phyloP scores from a whole-genome alignment of 1,140 invertebrate genomes.

The Aphelinus certus region DNA sequence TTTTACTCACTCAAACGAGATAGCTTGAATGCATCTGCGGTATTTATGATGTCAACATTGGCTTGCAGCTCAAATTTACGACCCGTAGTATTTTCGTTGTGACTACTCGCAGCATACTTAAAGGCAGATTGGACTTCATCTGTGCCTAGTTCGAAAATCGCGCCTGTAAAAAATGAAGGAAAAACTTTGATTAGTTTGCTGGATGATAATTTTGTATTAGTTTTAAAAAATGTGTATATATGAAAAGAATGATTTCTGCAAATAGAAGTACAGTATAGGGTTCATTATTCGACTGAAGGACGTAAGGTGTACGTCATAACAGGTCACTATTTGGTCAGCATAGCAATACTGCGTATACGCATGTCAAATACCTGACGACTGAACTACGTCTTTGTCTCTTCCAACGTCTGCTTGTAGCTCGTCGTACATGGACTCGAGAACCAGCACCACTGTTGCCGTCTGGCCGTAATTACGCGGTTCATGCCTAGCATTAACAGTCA shows the following conservation, averaged over 20 bases:
- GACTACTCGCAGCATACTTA: slow-evolving; percentile 83
- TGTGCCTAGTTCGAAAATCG: slow-evolving; percentile 88
- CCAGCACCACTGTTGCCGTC: not conserved
- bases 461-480: slow-evolving; percentile 29
- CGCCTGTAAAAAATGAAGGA: slow-evolving; percentile 70
- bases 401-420: not conserved
- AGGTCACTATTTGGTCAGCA: not conserved
- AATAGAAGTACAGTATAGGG: too few relatives aligned
- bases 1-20: slow-evolving; percentile 85
- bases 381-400: not conserved
- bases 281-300: too few relatives aligned
- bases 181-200: too few relatives aligned
- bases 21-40: slow-evolving; percentile 90
- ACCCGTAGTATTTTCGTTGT: slow-evolving; percentile 80
- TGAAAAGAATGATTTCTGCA: too few relatives aligned
- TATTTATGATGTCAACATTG: slow-evolving; percentile 91
- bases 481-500: slow-evolving; percentile 29
- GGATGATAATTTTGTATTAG: too few relatives aligned
- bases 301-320: too few relatives aligned
- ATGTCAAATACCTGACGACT: too few relatives aligned
- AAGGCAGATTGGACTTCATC: slow-evolving; percentile 90
- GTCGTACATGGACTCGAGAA: too few relatives aligned
- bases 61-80: slow-evolving; percentile 82
- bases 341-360: too few relatives aligned
- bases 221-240: too few relatives aligned